These are phyloP conservation scores for Falco berigora DNA, from an alignment of 2,797 vertebrate species.

Conservation along the genomic window DNA sequence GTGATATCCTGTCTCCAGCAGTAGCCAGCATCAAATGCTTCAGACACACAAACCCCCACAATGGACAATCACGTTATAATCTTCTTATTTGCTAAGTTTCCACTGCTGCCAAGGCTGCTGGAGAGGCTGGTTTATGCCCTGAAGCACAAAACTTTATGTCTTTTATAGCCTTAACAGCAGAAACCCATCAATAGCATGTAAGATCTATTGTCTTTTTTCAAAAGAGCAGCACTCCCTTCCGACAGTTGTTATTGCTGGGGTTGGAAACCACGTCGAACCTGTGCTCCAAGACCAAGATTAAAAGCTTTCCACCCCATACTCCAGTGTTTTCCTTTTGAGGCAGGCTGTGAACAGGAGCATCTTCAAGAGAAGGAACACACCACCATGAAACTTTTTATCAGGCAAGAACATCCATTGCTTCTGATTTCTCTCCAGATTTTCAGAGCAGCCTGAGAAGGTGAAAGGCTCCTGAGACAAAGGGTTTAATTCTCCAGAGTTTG, in stretches of 20 bases:
- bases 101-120: background rate
- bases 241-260: background rate
- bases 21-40: constrained; percentile 3
- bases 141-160: background rate
- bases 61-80: background rate
- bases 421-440: constrained; percentile 20
- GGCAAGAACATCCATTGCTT: background rate
- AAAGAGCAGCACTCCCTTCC: background rate
- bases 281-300: background rate
- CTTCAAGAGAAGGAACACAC: background rate
- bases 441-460: constrained; percentile 29
- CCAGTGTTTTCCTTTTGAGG: background rate
- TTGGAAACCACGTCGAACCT: background rate
- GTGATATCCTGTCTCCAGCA: constrained; percentile 35
- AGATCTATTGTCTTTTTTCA: background rate
- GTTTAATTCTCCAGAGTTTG: constrained; percentile 34
- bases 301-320: background rate
- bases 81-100: background rate
- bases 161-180: background rate
- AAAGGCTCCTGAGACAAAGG: constrained; percentile 56
- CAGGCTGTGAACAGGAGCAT: background rate
- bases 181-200: background rate
- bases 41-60: background rate
- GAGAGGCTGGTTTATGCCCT: background rate
- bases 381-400: background rate